Evolutionary conservation across 2,888 invertebrate species (phyloP), one percentile per base, ranked within the genome.

Genomic region (Luffia ferchaultella): DNA sequence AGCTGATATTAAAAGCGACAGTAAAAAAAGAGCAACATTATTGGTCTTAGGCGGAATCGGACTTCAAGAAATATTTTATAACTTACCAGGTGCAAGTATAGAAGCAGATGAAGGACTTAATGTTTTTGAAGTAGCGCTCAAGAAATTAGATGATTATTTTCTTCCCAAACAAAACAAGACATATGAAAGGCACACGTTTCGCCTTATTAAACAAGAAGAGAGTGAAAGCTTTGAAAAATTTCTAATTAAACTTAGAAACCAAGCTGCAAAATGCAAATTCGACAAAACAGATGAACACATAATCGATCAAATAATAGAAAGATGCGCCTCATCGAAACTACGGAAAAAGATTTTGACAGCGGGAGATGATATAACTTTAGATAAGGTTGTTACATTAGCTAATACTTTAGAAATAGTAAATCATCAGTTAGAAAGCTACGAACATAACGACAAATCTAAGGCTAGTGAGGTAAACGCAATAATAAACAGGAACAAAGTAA

Each of bases 221-320:
- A 59, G 52, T 16, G 65, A 66, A 52, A 59, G 50, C 16, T 61
- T 70, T 42, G 57, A 58, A 18, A 61, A 62, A 44, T 66, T 61
- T 53, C 16, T 67, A 2, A 42, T 64, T 53, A 16, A 18, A 50
- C 52, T 20, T 59, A 58, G 50, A 61, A 61, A 52, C 42, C 67
- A 68, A 55, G 62, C 63, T 9, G 52, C 52, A 16, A 61, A 60
- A 48, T 65, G 64, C 54, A 51, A 54, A 45, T 67, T 64, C 57
- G 60, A 57, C 12, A 58, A 59, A 18, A 56, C 45, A 16, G 59
- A 61, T 9, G 58, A 60, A 40, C 49, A 60, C 46, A 45, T 61
- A 18, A 60, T 63, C 43, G 60, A 63, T 30, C 62, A 61, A 53
- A 63, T 62, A 18, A 50, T 51, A 20, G 60, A 58, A 51, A 61